Evolutionary conservation across 1,140 invertebrate species (phyloP), one percentile per base, ranked within the genome.

Genomic region (Samia ricini): DNA sequence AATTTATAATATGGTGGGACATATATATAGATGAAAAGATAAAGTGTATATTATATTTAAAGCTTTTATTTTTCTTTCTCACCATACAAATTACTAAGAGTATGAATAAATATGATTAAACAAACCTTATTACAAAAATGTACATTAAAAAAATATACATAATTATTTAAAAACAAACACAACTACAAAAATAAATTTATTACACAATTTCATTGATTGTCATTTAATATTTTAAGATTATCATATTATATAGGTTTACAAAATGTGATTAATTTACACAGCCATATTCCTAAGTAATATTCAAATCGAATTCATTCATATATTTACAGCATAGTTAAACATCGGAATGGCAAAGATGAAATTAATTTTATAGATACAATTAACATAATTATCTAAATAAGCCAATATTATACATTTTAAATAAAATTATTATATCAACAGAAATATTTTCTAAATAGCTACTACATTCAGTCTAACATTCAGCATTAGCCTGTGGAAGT

Each of bases 241-340:
- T n/a, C n/a, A n/a, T 42, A 42, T 15, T 12, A 42, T 42, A 10
- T 42, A 42, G 1, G 12, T 42, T n/a, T 42, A 42, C 33, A 42
- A 42, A 42, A 42, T 42, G 12, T 42, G 33, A 15, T 42, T 12
- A 42, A 15, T 21, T 55, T n/a, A 55, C 52, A 55, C 52, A 55
- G 52, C 22, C 52, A 55, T 55, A 55, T 55, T 55, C 15, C 6
- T 55, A 24, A 55, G 22, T 22, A 21, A 12, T 24, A 52, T 52
- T 55, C 20, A 55, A 12, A 1, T 36, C 51, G 2, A 54, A 54
- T 54, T 54, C 23, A 54, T 54, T 51, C 8, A 54, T 55, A 24
- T 22, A 55, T 55, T 8, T 23, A 22, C 33, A 42, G 7, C n/a
- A 42, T 15, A 42, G 10, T 42, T 42, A 42, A 42, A 42, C 12